Evolutionary conservation across 2,113 vertebrate genomes (phyloP), one percentile per base, ranked within the genome.

Genomic region (Triplophysa tibetana): DNA sequence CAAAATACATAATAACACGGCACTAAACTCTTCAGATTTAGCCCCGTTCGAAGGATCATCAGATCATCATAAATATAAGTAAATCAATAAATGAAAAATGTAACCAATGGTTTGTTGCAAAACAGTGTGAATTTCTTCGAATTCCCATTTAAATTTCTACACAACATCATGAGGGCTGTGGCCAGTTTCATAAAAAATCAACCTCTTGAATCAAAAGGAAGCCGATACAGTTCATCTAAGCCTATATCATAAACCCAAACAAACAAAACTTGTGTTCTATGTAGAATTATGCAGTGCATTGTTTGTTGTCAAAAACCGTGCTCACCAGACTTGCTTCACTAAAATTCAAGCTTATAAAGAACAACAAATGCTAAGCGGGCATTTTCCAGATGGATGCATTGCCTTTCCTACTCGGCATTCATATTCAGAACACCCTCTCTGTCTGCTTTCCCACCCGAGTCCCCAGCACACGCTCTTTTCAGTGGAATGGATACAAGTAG

Each of bases 401-500:
- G 75, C 43, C 54, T 50, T 75, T 69, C 63, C 63, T 67, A 33
- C 9, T 19, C 14, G n/a, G n/a, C 48, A 43, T 41, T 72, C 21
- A 38, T 62, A 56, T 70, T 78, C 61, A 3, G 26, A 58, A 19
- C 43, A 13, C 43, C 29, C 2, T 33, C 52, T 72, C 9, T 29
- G 24, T 19, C 8, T 5, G n/a, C 52, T 67, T 24, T 41, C 7
- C 54, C 54, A 58, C 2, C 54, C 23, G 50, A 65, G 48, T 62
- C 65, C 63, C 10, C 73, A 77, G 58, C 14, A 52, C 17, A 43
- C 56, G 2, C 11, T 45, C 21, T 58, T 65, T 33, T 58, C 21
- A 5, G 7, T 56, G 58, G 21, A 63, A 43, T 11, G 13, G 33
- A 82, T 45, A 78, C 82, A 78, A 75, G 78, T 86, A 77, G 64